Evolutionary conservation across 1,140 invertebrate genomes (phyloP).

Genomic region (Megalonaias nervosa): DNA sequence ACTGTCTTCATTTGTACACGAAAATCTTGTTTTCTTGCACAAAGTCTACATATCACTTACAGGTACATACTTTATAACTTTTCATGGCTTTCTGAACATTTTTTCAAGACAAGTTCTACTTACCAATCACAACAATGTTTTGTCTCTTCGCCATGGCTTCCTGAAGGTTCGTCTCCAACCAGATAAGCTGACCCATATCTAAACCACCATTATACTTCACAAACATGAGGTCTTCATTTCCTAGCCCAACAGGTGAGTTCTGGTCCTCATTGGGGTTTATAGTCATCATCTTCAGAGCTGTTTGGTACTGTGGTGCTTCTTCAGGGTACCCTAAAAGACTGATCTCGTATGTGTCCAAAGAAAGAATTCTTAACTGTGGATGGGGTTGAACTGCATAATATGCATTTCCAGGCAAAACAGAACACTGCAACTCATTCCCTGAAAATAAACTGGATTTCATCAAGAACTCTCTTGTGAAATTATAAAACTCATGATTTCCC

Average conservation of each 20-base stretch:
- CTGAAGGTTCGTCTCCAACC: slow-evolving; percentile 61
- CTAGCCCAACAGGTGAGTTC: slow-evolving; percentile 58
- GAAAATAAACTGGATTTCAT: slow-evolving; percentile 41
- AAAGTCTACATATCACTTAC: too few relatives aligned
- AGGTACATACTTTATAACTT: too few relatives aligned
- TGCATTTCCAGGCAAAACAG: slow-evolving; percentile 10
- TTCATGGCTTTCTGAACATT: too few relatives aligned
- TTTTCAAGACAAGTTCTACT: neutral
- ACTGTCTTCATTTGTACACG: too few relatives aligned
- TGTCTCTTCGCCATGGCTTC: slow-evolving; percentile 51
- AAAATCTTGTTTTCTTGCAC: too few relatives aligned
- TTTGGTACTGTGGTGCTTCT: slow-evolving; percentile 23
- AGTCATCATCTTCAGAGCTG: slow-evolving; percentile 2
- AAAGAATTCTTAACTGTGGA: slow-evolving; percentile 57
- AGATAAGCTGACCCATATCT: slow-evolving; percentile 60
- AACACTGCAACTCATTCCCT: slow-evolving; percentile 12
- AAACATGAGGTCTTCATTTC: slow-evolving; percentile 58
- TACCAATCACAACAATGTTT: slow-evolving; percentile 57
- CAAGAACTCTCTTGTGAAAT: slow-evolving; percentile 59
- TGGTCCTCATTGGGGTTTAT: slow-evolving; percentile 62
- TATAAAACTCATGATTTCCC: slow-evolving; percentile 72
- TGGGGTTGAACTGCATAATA: slow-evolving; percentile 65
- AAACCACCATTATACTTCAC: slow-evolving; percentile 70
- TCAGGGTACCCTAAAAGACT: slow-evolving; percentile 59
- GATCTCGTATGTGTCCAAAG: slow-evolving; percentile 68